Conservation (phyloP, 92 coral and sea anemone species). For the Metridium senile region DNA sequence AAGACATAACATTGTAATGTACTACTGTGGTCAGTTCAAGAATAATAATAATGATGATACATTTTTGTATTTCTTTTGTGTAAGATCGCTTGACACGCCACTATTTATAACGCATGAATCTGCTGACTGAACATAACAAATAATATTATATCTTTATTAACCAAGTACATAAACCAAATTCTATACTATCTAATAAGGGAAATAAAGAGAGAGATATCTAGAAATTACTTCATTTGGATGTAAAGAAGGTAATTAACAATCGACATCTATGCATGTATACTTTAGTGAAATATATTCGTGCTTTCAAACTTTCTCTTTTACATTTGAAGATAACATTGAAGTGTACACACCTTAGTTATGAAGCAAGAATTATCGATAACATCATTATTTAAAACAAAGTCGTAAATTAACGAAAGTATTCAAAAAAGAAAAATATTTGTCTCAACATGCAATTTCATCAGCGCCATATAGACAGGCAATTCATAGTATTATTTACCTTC, state of each 20-base stretch:
- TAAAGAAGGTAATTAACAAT: background rate
- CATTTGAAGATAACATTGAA: background rate
- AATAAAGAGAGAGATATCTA: background rate
- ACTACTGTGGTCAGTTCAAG: too few relatives aligned
- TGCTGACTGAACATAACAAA: constrained; percentile 1
- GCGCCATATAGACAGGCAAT: background rate
- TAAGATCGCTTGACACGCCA: background rate
- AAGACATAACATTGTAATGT: too few relatives aligned
- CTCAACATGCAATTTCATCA: background rate
- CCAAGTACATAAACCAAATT: background rate
- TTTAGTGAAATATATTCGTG: background rate
- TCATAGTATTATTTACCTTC: constrained; percentile 54
- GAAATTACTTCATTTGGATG: background rate
- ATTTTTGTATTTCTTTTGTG: background rate
- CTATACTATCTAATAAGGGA: background rate
- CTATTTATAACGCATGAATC: background rate
- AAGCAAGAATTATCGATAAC: background rate
- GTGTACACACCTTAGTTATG: background rate
- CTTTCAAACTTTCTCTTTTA: background rate
- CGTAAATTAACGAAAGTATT: background rate
- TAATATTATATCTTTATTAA: background rate
- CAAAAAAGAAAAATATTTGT: background rate
- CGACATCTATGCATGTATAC: too few relatives aligned
- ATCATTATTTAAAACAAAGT: background rate
- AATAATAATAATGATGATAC: too few relatives aligned